A percentile compares a stretch with the other conserved stretches of the same genome.
phyloP scores from a whole-genome alignment of 2,888 invertebrate species.

The Tinea trinotella region DNA sequence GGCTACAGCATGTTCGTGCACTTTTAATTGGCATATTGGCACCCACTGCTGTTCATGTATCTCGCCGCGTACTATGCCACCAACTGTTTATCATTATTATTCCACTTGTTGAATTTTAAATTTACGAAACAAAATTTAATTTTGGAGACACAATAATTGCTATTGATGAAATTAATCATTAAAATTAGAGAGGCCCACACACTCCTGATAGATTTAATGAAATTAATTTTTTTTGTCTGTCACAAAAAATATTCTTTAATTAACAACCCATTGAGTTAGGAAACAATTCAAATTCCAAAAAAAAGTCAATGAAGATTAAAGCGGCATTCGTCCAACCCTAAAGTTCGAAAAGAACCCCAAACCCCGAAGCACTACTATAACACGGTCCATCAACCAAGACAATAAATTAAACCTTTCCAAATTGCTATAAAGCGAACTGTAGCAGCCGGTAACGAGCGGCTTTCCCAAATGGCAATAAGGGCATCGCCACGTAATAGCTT shows the following conservation, averaged over 20 bases:
- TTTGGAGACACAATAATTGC: too few species aligned
- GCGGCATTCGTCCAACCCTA: not conserved
- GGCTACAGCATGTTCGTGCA: conserved; percentile 65
- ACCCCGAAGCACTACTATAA: conserved; percentile 8
- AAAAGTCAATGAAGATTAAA: not conserved
- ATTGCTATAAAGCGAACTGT: conserved; percentile 18
- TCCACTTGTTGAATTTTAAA: conserved; percentile 13
- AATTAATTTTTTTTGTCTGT: too few species aligned
- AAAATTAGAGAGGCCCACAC: too few species aligned
- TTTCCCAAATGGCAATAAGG: conserved; percentile 34
- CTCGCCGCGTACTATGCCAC: conserved; percentile 9
- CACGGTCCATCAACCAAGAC: conserved; percentile 16
- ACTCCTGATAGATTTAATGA: too few species aligned
- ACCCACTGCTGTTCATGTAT: conserved; percentile 17
- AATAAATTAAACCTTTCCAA: conserved; percentile 18
- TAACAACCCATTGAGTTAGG: too few species aligned
- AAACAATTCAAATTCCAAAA: not conserved
- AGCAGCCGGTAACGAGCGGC: conserved; percentile 16
- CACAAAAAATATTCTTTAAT: too few species aligned
- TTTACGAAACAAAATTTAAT: too few species aligned
- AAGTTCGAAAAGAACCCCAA: conserved; percentile 2
- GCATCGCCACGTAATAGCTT: conserved; percentile 64
- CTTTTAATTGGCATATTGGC: conserved; percentile 60
- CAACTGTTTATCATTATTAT: conserved; percentile 17
- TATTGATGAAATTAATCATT: too few species aligned